Conservation (phyloP, 92 coral and sea anemone species). For the Isaurus tuberculatus region DNA sequence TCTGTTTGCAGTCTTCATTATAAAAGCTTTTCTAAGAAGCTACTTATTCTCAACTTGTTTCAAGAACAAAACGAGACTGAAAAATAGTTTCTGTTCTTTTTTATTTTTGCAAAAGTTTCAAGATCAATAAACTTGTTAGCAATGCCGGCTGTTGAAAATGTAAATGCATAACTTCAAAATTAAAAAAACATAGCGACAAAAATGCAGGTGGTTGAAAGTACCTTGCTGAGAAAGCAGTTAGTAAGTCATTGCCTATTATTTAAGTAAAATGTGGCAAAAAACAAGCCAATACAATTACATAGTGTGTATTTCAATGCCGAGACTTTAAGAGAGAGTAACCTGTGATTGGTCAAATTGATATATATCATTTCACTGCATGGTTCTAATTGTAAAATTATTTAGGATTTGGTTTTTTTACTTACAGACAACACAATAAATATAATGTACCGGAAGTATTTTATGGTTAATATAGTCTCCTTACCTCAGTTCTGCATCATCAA, state of each 20-base stretch:
- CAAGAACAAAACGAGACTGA: background rate
- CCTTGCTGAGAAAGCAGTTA: too few relatives aligned
- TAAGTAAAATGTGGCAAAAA: too few relatives aligned
- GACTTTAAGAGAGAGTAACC: background rate
- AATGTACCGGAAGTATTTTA: background rate
- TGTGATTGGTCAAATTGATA: background rate
- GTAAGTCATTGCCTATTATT: background rate
- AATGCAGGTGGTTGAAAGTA: too few relatives aligned
- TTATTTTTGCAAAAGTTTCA: background rate
- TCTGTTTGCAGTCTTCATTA: too few relatives aligned
- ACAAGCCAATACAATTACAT: background rate
- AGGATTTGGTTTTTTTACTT: background rate
- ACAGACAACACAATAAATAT: background rate
- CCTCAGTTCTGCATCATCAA: slow-evolving; percentile 94
- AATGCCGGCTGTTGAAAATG: too few relatives aligned
- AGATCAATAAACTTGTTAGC: too few relatives aligned
- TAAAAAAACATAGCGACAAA: too few relatives aligned
- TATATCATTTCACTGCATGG: background rate
- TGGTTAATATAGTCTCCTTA: slow-evolving; percentile 17
- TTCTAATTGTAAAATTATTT: background rate
- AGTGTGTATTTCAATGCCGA: background rate
- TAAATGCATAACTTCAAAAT: too few relatives aligned
- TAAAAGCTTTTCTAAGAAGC: too few relatives aligned
- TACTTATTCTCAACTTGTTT: background rate
- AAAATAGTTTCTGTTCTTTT: background rate